Base-by-base conservation (phyloP, 2,113 vertebrate species). In the Quiscalus mexicanus region DNA sequence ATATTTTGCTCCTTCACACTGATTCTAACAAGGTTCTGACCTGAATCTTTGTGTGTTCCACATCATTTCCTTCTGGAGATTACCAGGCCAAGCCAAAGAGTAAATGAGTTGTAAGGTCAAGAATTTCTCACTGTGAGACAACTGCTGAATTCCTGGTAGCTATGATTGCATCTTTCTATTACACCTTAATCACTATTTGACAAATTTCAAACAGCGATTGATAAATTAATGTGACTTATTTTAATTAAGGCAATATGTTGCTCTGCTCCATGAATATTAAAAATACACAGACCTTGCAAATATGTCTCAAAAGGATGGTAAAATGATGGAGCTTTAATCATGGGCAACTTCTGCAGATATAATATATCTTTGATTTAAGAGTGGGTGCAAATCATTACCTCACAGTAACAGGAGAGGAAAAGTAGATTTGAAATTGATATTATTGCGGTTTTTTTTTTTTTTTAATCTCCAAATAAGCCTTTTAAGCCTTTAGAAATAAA, bases 41-140 rank as follows among this genome's bases (percentile, higher is more conserved):
- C 96, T 91, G 94, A 96, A 95, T 97, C 62, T 71, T 96, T 87
- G 75, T 88, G 76, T 58, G 96, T 97, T 97, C 89, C 89, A 94
- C 97, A 97, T 98, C 76, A 97, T 97, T 98, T 97, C 84, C 82
- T 97, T 78, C 92, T 93, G 93, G 87, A 97, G 96, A 97, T 97
- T 97, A 96, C 76, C 73, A 95, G 96, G 94, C 90, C 97, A 95
- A 84, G 69, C 41, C 1, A 17, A 97, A 95, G 94, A 97, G 85
- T 95, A 97, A 96, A 96, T 95, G 96, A 97, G 91, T 97, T 96
- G 92, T 96, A 97, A 97, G 97, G 97, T 97, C 97, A 98, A 97
- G 95, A 96, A 96, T 93, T 96, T 93, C 96, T 97, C 18, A 88
- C 93, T 91, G 96, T 92, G 92, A 95, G 90, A 96, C 96, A 97